Evolutionary conservation across 2,113 vertebrate genomes (phyloP).

Genomic region (Canis aureus): DNA sequence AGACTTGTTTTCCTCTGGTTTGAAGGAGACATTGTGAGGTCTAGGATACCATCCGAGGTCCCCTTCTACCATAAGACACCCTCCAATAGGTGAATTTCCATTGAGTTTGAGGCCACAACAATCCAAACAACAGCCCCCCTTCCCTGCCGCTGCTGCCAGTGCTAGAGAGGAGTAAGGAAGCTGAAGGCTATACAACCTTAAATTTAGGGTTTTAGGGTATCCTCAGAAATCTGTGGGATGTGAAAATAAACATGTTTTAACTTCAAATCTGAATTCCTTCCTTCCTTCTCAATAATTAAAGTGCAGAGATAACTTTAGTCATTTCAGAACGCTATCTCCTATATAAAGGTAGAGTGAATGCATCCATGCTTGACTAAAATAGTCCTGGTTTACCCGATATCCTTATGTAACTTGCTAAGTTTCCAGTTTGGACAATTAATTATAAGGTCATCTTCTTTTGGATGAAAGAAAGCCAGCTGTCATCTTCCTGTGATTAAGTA

Average conservation of each 20-base stretch:
- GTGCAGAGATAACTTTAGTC: not conserved
- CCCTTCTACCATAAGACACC: not conserved
- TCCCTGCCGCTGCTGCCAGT: too few relatives aligned
- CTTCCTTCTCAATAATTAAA: not conserved
- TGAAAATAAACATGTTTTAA: not conserved
- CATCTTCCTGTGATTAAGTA: not conserved
- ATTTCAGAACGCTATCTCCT: not conserved
- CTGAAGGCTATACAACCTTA: not conserved
- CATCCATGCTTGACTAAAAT: fast-evolving
- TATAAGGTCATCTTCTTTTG: not conserved
- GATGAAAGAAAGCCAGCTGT: not conserved
- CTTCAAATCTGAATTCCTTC: not conserved
- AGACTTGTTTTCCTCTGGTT: not conserved
- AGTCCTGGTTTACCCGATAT: not conserved
- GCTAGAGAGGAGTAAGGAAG: not conserved
- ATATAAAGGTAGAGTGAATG: not conserved
- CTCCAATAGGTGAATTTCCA: not conserved
- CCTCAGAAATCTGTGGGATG: not conserved
- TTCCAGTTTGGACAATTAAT: not conserved
- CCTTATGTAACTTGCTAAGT: not conserved
- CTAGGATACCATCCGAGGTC: not conserved
- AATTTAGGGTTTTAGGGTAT: not conserved
- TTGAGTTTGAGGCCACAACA: not conserved
- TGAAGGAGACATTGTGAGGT: not conserved
- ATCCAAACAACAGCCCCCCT: not conserved